Base-by-base conservation (phyloP, 1,140 invertebrate genomes). In the Sipha flava region DNA sequence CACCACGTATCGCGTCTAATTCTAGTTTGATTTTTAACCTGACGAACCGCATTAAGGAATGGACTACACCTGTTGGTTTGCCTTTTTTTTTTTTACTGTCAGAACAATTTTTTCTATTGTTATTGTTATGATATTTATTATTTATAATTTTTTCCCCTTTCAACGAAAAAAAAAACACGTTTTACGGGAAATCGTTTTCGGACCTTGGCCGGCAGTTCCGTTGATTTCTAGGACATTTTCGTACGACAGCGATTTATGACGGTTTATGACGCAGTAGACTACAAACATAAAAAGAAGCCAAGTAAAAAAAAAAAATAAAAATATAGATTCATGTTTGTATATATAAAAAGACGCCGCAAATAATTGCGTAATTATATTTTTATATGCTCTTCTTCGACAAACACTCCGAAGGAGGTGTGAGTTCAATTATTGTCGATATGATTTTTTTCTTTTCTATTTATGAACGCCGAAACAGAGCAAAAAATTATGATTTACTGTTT, bases 161-260 rank as follows among this genome's bases (percentile, higher is more conserved):
- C 18, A 3, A 16, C 7, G 43, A 45, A 7, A 45, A 52, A 18
- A 52, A 54, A 37, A 75, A 75, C 72, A 75, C 26, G 72, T 75
- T 52, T 54, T 75, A 49, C n/a, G 47, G 47, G 31, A 73, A 75
- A 75, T 54, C 49, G 72, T 37, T 75, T 75, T 75, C 49, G 47
- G 72, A 52, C 72, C 72, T 52, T 37, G 29, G 72, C 45, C 47
- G 72, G n/a, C 70, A 40, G 18, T 14, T 14, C 7, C 10, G 49
- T 75, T 45, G 68, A 49, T 72, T 75, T 75, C 72, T 75, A 75
- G 72, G 47, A 75, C 72, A 37, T 75, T 75, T 75, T 75, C 72
- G 72, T 75, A 54, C 21, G 72, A 75, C 72, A 75, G 10, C 29
- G 68, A 73, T 75, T 75, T 75, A 75, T 75, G 47, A 49, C 31